Evolutionary conservation across 2,113 vertebrate species (phyloP).

Genomic region (Paralichthys olivaceus): DNA sequence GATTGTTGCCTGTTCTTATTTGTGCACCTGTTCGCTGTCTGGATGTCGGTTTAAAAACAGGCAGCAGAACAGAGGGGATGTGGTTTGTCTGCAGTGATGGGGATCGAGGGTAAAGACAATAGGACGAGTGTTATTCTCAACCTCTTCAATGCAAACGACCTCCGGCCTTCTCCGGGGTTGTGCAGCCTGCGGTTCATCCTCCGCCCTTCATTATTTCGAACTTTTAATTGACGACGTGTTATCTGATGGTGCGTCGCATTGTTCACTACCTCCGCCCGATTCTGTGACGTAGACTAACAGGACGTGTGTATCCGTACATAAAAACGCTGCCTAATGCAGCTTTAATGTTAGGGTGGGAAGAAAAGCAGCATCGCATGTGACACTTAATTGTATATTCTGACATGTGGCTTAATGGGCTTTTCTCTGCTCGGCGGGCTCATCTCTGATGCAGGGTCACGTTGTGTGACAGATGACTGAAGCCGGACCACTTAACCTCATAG

Average conservation of each 20-base stretch:
- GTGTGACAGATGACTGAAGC: slow-evolving; percentile 67
- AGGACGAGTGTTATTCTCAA: slow-evolving; percentile 17
- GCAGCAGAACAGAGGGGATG: neutral
- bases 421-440: slow-evolving; percentile 16
- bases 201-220: too few relatives aligned
- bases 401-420: slow-evolving; percentile 63
- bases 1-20: slow-evolving; percentile 65
- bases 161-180: neutral
- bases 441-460: slow-evolving; percentile 49
- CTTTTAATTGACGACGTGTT: neutral
- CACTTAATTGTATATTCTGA: slow-evolving; percentile 69
- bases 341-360: slow-evolving; percentile 51
- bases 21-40: slow-evolving; percentile 39
- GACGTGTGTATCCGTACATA: slow-evolving; percentile 42
- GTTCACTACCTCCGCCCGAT: neutral
- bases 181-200: too few relatives aligned
- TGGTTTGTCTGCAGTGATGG: neutral
- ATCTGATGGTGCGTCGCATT: neutral
- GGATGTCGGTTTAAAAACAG: slow-evolving; percentile 23
- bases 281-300: slow-evolving; percentile 1
- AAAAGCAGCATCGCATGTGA: slow-evolving; percentile 40
- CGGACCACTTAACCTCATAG: slow-evolving; percentile 54
- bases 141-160: slow-evolving; percentile 46
- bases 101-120: neutral
- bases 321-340: slow-evolving; percentile 30